phyloP scores from a whole-genome alignment of 2,888 invertebrate species.

The Celastrina argiolus region DNA sequence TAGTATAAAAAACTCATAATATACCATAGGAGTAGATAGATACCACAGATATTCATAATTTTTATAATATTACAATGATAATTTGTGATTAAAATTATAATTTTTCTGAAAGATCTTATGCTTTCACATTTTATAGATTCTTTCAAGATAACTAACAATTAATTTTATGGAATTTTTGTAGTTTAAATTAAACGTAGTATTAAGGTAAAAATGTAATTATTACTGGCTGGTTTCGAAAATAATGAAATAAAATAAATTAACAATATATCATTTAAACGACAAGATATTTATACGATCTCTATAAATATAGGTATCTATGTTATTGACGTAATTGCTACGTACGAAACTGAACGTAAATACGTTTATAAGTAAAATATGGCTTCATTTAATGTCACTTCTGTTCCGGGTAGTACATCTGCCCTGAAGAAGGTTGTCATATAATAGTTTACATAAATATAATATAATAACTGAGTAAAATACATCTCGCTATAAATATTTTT shows the following conservation, averaged over 20 bases:
- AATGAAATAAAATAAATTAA: neutral
- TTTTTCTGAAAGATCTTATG: too few relatives aligned
- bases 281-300: neutral
- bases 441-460: neutral
- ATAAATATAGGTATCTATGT: neutral
- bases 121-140: too few relatives aligned
- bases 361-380: neutral
- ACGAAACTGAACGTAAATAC: neutral
- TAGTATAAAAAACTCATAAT: too few relatives aligned
- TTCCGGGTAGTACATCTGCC: neutral
- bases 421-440: neutral
- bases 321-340: neutral
- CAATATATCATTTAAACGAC: slow-evolving; percentile 1
- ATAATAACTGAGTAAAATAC: too few relatives aligned
- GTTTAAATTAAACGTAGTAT: neutral
- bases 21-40: too few relatives aligned
- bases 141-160: neutral
- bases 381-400: neutral
- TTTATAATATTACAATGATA: too few relatives aligned
- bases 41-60: too few relatives aligned
- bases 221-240: neutral
- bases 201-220: neutral
- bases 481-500: too few relatives aligned
- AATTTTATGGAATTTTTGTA: neutral
- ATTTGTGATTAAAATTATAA: too few relatives aligned